A percentile compares a stretch with the other conserved stretches of the same genome.
Evolutionary conservation across 2,888 invertebrate species (phyloP).

Genomic region (Athalia rosae): DNA sequence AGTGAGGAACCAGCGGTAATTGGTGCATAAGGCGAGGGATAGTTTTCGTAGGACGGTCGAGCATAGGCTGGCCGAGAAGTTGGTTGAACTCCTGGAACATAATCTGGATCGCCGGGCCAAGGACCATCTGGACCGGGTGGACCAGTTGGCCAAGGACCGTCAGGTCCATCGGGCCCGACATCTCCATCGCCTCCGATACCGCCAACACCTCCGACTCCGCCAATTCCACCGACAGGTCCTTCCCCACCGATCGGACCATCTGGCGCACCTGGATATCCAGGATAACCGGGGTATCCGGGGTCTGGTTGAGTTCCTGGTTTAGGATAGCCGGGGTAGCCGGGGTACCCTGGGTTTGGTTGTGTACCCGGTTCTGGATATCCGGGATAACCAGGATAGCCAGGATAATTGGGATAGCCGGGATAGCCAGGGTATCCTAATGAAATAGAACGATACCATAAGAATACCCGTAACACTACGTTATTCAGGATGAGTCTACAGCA

Average conservation of each 20-base stretch:
- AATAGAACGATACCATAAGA: neutral
- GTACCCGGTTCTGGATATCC: slow-evolving; percentile 45
- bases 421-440: slow-evolving; percentile 32
- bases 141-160: slow-evolving; percentile 66
- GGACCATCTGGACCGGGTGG: slow-evolving; percentile 67
- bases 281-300: slow-evolving; percentile 53
- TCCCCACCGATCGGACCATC: slow-evolving; percentile 52
- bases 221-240: slow-evolving; percentile 57
- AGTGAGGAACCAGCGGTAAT: slow-evolving; percentile 46
- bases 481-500: neutral
- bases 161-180: slow-evolving; percentile 60
- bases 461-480: neutral
- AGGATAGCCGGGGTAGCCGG: slow-evolving; percentile 50
- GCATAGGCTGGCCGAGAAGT: slow-evolving; percentile 3
- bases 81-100: slow-evolving; percentile 52
- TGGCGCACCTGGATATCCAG: slow-evolving; percentile 53
- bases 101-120: slow-evolving; percentile 70
- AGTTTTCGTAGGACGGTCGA: neutral
- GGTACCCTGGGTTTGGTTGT: slow-evolving; percentile 50
- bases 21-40: slow-evolving; percentile 44
- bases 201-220: slow-evolving; percentile 58
- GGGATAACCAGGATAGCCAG: slow-evolving; percentile 52
- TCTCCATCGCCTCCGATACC: slow-evolving; percentile 63
- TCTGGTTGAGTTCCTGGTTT: slow-evolving; percentile 27
- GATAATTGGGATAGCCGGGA: slow-evolving; percentile 52